Evolutionary conservation across 2,888 invertebrate genomes (phyloP).

Genomic region (Mystacides longicornis): DNA sequence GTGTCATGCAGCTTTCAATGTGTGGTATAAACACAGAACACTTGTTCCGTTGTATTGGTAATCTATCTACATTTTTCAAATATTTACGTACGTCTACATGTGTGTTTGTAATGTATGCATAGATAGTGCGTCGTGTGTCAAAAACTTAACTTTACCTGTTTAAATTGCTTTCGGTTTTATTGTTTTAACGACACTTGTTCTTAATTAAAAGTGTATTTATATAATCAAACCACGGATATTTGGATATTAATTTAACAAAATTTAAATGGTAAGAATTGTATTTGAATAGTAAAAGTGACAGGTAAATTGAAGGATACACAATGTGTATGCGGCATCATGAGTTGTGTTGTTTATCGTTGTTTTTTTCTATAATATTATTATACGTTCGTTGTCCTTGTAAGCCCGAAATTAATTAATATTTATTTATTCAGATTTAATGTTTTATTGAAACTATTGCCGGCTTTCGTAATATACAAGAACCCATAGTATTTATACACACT

Average conservation of each 20-base stretch:
- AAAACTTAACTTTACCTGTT: background rate
- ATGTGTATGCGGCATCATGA: background rate
- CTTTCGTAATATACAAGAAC: too few species aligned
- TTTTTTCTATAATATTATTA: background rate
- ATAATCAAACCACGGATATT: background rate
- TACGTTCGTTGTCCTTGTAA: background rate
- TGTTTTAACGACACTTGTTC: background rate
- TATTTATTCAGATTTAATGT: too few species aligned
- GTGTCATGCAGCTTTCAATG: too few species aligned
- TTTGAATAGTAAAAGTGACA: background rate
- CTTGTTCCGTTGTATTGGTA: too few species aligned
- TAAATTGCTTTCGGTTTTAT: background rate
- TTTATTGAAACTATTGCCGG: too few species aligned
- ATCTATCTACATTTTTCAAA: background rate
- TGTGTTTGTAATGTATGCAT: background rate
- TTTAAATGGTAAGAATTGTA: background rate
- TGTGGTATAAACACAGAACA: background rate
- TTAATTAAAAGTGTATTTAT: background rate
- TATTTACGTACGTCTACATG: background rate
- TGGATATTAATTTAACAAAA: background rate
- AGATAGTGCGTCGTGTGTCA: background rate
- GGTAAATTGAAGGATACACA: background rate
- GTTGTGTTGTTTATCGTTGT: background rate
- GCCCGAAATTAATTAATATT: background rate
- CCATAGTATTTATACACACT: too few species aligned